phyloP scores from a whole-genome alignment of 2,113 vertebrate genomes.

The Pelobates fuscus region DNA sequence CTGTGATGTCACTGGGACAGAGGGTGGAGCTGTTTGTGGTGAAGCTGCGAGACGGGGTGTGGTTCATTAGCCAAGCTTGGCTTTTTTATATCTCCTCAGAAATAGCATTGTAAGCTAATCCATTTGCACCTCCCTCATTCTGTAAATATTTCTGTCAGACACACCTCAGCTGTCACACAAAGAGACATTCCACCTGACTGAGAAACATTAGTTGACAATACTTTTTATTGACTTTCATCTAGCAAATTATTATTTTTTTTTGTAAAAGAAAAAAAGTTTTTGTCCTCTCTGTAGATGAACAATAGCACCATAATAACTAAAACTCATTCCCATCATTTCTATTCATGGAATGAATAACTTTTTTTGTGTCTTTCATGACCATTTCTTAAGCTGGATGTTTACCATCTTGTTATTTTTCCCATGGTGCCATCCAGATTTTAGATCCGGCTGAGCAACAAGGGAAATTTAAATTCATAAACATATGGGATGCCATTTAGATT shows the following conservation, averaged over 20 bases:
- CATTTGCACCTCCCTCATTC: conserved; percentile 30
- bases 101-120: conserved; percentile 14
- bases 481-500: too few relatives aligned
- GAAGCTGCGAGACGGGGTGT: conserved; percentile 15
- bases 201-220: not conserved
- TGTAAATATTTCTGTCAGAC: conserved; percentile 30
- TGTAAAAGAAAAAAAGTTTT: too few relatives aligned
- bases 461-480: too few relatives aligned
- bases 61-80: conserved; percentile 12
- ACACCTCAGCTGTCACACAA: conserved; percentile 17
- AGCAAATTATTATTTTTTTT: not conserved
- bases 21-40: conserved; percentile 34
- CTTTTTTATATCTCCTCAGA: conserved; percentile 9
- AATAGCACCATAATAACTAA: too few relatives aligned
- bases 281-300: too few relatives aligned
- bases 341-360: too few relatives aligned
- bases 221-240: not conserved
- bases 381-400: too few relatives aligned
- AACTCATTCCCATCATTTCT: too few relatives aligned
- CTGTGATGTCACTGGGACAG: conserved; percentile 1
- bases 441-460: too few relatives aligned
- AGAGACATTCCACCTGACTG: not conserved
- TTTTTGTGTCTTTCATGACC: too few relatives aligned
- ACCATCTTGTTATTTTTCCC: too few relatives aligned
- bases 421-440: too few relatives aligned